Percentiles rank a stretch among this genome's conserved stretches.
phyloP scores from a whole-genome alignment of 2,113 vertebrate species.

The Cygnus buccinator region DNA sequence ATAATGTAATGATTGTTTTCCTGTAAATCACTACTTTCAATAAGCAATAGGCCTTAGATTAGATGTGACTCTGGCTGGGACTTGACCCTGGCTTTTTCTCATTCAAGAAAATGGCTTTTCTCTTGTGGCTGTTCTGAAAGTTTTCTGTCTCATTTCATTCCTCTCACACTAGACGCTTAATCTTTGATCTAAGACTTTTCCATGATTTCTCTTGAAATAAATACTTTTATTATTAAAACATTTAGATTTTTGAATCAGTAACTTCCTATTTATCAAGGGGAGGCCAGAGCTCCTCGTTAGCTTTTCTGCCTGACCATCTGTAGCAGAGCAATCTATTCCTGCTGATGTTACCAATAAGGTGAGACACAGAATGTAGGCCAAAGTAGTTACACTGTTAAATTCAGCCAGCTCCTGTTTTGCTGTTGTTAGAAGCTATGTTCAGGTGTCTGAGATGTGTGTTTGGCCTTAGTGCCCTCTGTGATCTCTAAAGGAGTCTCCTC shows the following conservation, averaged over 20 bases:
- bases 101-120: neutral
- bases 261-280: neutral
- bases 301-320: rapidly evolving
- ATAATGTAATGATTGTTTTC: neutral
- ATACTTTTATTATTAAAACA: neutral
- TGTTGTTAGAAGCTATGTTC: neutral
- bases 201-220: neutral
- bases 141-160: neutral
- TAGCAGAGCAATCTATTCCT: neutral
- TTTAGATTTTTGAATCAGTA: neutral
- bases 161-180: neutral
- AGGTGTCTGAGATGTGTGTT: neutral
- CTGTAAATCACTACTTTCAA: neutral
- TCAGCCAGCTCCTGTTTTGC: neutral
- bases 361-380: neutral
- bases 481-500: neutral
- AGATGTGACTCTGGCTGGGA: neutral
- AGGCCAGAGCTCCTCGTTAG: neutral
- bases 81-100: neutral
- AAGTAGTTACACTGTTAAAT: neutral
- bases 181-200: neutral
- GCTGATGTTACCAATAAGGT: neutral
- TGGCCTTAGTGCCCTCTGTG: neutral
- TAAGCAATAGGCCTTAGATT: neutral
- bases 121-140: neutral